These are phyloP conservation scores for Cerastis leucographa DNA, from an alignment of 2,888 invertebrate species.

Conservation along the genomic window DNA sequence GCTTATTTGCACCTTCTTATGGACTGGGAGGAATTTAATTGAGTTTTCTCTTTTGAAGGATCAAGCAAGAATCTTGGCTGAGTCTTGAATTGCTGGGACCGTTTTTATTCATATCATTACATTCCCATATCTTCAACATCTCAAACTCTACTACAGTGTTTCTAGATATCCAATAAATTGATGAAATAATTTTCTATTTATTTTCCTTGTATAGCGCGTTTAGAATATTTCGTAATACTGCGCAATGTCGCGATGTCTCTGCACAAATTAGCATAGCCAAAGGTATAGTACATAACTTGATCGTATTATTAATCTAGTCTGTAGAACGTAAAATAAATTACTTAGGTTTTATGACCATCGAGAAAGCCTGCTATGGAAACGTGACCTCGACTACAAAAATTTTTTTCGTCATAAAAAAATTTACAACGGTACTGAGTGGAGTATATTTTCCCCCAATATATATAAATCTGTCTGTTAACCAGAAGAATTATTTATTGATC, in stretches of 20 bases:
- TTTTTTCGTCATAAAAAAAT: not conserved
- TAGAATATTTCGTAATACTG: conserved; percentile 37
- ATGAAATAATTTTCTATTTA: conserved; percentile 8
- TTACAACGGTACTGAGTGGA: not conserved
- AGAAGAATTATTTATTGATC: not conserved
- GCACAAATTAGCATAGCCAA: conserved; percentile 38
- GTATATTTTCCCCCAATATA: not conserved
- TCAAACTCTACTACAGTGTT: not conserved
- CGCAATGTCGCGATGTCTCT: conserved; percentile 38
- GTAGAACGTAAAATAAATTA: not conserved
- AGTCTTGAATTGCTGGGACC: not conserved
- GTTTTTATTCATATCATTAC: not conserved
- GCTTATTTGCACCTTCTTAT: no score
- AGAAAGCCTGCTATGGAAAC: not conserved
- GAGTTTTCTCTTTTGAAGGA: not conserved
- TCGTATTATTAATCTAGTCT: not conserved
- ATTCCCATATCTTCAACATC: not conserved
- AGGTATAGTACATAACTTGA: not conserved
- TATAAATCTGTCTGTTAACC: not conserved
- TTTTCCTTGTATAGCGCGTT: not conserved
- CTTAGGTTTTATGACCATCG: not conserved
- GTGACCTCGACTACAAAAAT: not conserved
- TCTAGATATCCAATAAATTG: conserved; percentile 6
- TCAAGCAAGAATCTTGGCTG: not conserved
- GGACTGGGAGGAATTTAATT: not conserved